Base-by-base conservation (phyloP, 1,140 invertebrate species). In the Drosophila santomea region DNA sequence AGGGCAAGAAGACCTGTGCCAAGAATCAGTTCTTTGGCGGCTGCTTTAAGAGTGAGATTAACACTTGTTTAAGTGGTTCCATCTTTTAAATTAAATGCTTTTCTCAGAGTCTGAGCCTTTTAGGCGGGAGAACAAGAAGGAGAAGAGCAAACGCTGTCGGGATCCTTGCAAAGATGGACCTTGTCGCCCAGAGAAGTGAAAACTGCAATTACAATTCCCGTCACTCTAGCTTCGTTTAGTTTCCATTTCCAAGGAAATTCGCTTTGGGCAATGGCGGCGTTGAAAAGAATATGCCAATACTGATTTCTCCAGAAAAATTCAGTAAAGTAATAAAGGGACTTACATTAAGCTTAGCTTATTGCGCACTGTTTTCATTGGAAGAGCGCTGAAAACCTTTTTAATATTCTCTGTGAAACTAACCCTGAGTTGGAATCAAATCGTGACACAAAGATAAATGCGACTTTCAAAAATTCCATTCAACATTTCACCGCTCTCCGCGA, bases 41-140 rank as follows among this genome's bases (percentile, higher is more conserved):
- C 10, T 80, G 78, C 17, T 80, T 62, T 35, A 64, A 72, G 10
- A 71, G 77, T 80, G 48, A 54, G 14, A 7, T 25, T 32, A 7
- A 0, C 8, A 15, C 38, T 20, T 55, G n/a, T 28, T 41, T 32
- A 25, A 11, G 12, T 5, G 2, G 14, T 11, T 20, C 14, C 6
- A n/a, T 15, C 41, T 39, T 20, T n/a, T 6, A 8, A 7, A 38
- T 38, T 47, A 8, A 6, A 56, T 32, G 2, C 10, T 10, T 11
- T 23, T 35, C 12, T n/a, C 14, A 64, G 69, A 28, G 14, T 38
- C 39, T 1, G n/a, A 63, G 6, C 43, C 28, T 7, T 41, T 12
- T 20, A 71, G 55, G 15, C 50, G 59, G 8, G 39, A 58, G 0
- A n/a, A 45, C 7, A 58, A 58, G 15, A 48, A 76, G 25, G 23